phyloP scores from a whole-genome alignment of 2,113 vertebrate genomes.

The Melanotaenia duboulayi region DNA sequence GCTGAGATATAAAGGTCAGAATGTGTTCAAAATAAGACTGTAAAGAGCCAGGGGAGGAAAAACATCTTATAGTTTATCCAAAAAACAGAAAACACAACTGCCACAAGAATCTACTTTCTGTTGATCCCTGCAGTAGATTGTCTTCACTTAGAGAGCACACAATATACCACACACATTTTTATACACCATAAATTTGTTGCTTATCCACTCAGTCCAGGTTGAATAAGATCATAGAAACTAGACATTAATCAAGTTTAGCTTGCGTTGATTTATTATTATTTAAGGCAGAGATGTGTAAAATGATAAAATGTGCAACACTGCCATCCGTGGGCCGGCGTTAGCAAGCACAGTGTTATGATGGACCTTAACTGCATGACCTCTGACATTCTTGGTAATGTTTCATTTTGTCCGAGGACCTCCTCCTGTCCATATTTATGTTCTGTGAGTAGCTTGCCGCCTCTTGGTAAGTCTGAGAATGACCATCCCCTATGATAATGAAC shows the following conservation, averaged over 20 bases:
- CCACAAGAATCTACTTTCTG: neutral
- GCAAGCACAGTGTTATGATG: neutral
- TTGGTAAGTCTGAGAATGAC: constrained; percentile 6
- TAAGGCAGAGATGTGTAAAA: neutral
- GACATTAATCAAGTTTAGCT: neutral
- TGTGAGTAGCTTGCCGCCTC: constrained; percentile 38
- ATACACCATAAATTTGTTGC: neutral
- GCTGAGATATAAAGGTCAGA: constrained; percentile 44
- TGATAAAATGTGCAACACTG: constrained; percentile 26
- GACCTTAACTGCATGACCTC: constrained; percentile 3
- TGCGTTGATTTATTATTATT: neutral
- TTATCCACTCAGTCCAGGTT: neutral
- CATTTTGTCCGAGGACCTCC: neutral
- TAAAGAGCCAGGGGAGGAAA: constrained; percentile 8
- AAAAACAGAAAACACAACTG: neutral
- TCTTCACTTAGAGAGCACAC: neutral
- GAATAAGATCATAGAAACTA: neutral
- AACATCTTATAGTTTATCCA: neutral
- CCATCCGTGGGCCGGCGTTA: constrained; percentile 36
- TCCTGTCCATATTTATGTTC: neutral
- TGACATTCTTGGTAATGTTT: neutral
- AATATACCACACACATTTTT: too few species aligned
- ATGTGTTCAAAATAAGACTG: constrained; percentile 38
- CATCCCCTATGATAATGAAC: neutral
- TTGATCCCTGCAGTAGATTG: neutral